A percentile compares a stretch with the other conserved stretches of the same genome.
These are phyloP conservation scores for Tachina lurida DNA, from an alignment of 2,888 invertebrate genomes.

Conservation along the genomic window DNA sequence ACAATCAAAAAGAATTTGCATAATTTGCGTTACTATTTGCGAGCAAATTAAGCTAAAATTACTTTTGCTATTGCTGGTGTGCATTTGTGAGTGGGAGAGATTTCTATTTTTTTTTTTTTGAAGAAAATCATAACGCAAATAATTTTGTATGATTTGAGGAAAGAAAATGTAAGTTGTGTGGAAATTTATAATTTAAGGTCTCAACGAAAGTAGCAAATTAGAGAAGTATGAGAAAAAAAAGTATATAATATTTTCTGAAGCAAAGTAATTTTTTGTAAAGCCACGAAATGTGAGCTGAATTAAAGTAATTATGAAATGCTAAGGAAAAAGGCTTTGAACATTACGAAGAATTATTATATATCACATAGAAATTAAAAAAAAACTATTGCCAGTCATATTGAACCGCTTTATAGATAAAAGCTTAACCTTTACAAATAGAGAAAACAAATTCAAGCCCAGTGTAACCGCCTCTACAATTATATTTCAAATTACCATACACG, in stretches of 20 bases:
- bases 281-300: no score
- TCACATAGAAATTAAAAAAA: no score
- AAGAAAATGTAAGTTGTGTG: conserved; percentile 36
- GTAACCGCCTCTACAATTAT: no score
- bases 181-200: conserved; percentile 21
- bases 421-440: no score
- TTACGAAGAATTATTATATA: no score
- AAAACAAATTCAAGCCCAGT: no score
- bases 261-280: neutral
- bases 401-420: no score
- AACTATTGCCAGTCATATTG: no score
- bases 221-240: neutral
- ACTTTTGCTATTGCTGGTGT: neutral
- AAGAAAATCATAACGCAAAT: conserved; percentile 10
- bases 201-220: neutral
- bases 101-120: neutral
- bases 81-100: conserved; percentile 43
- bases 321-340: neutral
- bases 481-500: no score
- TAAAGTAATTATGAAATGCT: no score
- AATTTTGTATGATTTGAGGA: conserved; percentile 22
- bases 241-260: neutral
- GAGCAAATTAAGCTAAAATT: conserved; percentile 36
- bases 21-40: conserved; percentile 50
- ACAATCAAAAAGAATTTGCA: conserved; percentile 55